These are phyloP conservation scores for Scaptomyza reducta DNA, from an alignment of 2,888 invertebrate genomes.

Conservation along the genomic window DNA sequence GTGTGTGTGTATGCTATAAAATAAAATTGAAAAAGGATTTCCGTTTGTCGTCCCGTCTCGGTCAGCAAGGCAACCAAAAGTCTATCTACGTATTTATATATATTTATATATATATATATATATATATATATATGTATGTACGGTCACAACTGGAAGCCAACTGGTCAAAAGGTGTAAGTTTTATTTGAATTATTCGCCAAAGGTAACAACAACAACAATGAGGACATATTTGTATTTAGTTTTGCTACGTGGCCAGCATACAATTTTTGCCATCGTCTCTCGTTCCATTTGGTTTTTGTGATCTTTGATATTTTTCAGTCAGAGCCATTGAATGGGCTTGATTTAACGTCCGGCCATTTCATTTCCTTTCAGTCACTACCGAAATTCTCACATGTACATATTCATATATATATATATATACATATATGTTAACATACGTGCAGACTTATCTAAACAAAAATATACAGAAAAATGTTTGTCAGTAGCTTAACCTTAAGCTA, in stretches of 20 bases:
- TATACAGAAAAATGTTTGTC: not conserved
- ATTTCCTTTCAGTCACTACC: conserved; percentile 61
- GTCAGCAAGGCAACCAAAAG: conserved; percentile 64
- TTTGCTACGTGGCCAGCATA: conserved; percentile 69
- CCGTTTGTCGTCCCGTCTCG: conserved; percentile 65
- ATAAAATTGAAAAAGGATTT: conserved; percentile 80
- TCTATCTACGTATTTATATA: conserved; percentile 53
- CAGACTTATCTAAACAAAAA: not conserved
- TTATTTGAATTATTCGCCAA: conserved; percentile 78
- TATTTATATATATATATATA: not conserved
- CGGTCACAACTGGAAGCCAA: conserved; percentile 24
- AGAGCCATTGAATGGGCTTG: conserved; percentile 63
- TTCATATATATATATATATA: not conserved
- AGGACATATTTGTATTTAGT: conserved; percentile 56
- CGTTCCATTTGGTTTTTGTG: conserved; percentile 51
- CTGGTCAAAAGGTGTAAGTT: conserved; percentile 72
- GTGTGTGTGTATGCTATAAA: conserved; percentile 47
- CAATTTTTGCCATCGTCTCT: conserved; percentile 46
- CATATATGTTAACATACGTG: not conserved
- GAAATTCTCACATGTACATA: conserved; percentile 14
- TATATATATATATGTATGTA: conserved; percentile 20
- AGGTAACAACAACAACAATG: conserved; percentile 37
- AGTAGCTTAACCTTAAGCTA: not conserved
- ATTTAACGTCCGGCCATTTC: conserved; percentile 78
- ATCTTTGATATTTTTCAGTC: conserved; percentile 37